Base-by-base conservation (phyloP, 2,888 invertebrate species). In the Hetaerina titia region DNA sequence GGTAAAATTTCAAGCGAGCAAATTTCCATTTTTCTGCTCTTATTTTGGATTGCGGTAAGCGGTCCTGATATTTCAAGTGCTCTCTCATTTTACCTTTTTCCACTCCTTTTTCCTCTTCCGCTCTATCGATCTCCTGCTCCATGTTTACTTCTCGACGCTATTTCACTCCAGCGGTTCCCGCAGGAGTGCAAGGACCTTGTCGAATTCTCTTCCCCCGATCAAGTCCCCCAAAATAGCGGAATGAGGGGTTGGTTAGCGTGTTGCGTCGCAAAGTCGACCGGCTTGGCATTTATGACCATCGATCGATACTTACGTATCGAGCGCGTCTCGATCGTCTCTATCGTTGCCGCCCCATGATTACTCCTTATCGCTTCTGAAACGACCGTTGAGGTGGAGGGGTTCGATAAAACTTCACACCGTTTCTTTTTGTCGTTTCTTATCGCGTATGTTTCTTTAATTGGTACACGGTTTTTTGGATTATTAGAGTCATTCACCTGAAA, bases 141-240 rank as follows among this genome's bases (percentile, higher is more conserved):
- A 45, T 45, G 45, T 45, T 45, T 45, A 45, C 45, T 81, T 31
- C 25, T 81, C 31, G 31, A 9, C 81, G 31, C 81, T 25, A 31
- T 31, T 81, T 81, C 31, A 13, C 25, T 13, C 13, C 22, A 13
- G 13, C 31, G 11, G 81, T 31, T 0, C n/a, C 81, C 31, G 22
- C 25, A 31, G 13, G 31, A 19, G 31, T 31, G n/a, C 81, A 5
- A 31, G 31, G 13, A 31, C 25, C 81, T 31, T 81, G 81, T 11
- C 11, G 31, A 31, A 5, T 6, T 31, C 57, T 58, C 57, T 88
- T 58, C 19, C 19, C 56, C 58, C 58, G 58, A n/a, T 19, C 56
- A 69, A 69, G n/a, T 69, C 31, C 57, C 89, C 58, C 17, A 89
- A 89, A 89, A 89, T 89, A 89, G 58, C 58, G 58, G 89, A 22